Evolutionary conservation across 1,140 invertebrate species (phyloP).

Genomic region (Drosophila ananassae): DNA sequence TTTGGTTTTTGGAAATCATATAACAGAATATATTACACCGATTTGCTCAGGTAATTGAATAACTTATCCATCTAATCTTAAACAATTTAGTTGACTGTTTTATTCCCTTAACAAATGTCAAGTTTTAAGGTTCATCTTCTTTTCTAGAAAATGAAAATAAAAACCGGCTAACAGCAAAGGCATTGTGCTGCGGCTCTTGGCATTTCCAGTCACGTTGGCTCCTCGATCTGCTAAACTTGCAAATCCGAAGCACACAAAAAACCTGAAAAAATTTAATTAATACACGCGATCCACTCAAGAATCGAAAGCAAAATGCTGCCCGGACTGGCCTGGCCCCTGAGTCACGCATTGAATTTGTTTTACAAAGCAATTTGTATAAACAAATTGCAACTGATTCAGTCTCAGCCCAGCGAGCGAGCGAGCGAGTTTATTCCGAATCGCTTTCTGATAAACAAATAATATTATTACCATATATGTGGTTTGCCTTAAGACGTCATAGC

Average conservation of each 20-base stretch:
- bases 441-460: constrained; percentile 25
- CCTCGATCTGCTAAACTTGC: constrained; percentile 49
- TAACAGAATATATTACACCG: not conserved
- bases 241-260: constrained; percentile 39
- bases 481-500: constrained; percentile 24
- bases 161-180: constrained; percentile 54
- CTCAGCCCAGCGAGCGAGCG: not conserved
- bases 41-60: constrained; percentile 24
- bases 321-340: constrained; percentile 9
- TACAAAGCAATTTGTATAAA: constrained; percentile 37
- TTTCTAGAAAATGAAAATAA: constrained; percentile 15
- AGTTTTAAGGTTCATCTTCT: constrained; percentile 26
- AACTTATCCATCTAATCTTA: constrained; percentile 6
- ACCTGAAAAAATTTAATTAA: constrained; percentile 38
- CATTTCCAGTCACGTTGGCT: constrained; percentile 50
- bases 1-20: not conserved
- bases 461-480: not conserved
- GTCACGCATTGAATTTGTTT: constrained; percentile 38
- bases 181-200: constrained; percentile 38
- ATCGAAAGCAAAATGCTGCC: constrained; percentile 33
- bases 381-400: constrained; percentile 43
- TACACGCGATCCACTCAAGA: constrained; percentile 24
- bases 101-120: constrained; percentile 14
- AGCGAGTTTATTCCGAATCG: constrained; percentile 20
- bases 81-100: constrained; percentile 1